Base-by-base conservation (phyloP, 2,113 vertebrate species). In the Myiozetetes cayanensis region DNA sequence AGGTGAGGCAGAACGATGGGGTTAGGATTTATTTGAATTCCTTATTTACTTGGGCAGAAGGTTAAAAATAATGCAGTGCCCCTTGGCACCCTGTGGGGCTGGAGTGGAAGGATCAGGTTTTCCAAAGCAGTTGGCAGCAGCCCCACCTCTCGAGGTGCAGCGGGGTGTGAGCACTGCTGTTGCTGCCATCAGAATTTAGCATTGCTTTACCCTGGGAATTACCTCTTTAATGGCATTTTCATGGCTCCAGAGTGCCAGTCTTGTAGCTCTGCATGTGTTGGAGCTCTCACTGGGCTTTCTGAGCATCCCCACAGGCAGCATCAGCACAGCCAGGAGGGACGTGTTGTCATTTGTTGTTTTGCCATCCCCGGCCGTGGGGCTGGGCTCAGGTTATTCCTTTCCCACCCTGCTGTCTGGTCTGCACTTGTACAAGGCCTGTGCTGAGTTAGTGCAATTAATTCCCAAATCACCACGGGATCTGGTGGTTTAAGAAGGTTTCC, bases 321-420 rank as follows among this genome's bases (percentile, higher is more conserved):
- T 13, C 31, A 20, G 79, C 79, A 46, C 37, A 31, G 39, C 16
- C 73, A 6, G 17, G 2, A 50, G 78, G 78, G 28, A 4, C 5
- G 0, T 8, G 31, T 2, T 41, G 44, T 9, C 3, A 8, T 46
- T 50, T 5, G 62, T 58, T n/a, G 4, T 14, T 53, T 4, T n/a
- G 25, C 37, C 4, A 3, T 52, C 77, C 33, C 68, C 55, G 58
- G 50, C 63, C 14, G 5, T 1, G 20, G 58, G 58, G 35, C 76
- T 74, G 83, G 66, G 80, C 30, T 63, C 49, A 12, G 3, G 22
- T 28, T 31, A 35, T 52, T 15, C 23, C 44, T 52, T 47, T 28
- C 46, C 50, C 75, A 31, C 4, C 19, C 33, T 79, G 52, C 44
- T 89, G 28, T n/a, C n/a, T 17, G 2, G 8, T 13, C 53, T 75